Percentiles rank a stretch among this genome's conserved stretches.
Conservation (phyloP, 2,888 invertebrate species). For the Rhimphoctona megacephalus region DNA sequence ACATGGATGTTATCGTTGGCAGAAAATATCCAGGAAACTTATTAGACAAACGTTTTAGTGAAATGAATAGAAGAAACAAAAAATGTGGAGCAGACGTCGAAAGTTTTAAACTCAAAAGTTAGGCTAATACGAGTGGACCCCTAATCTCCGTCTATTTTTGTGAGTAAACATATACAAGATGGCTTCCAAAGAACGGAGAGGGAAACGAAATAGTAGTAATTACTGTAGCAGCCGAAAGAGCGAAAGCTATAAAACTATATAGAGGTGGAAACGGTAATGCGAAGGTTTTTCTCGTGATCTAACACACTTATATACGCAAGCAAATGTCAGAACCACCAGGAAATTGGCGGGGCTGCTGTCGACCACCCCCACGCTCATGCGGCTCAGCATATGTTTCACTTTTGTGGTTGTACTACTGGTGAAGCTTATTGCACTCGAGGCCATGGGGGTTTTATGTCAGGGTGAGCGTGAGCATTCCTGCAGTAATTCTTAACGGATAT, state of each 20-base stretch:
- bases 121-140: not conserved
- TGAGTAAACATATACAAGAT: not conserved
- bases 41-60: not conserved
- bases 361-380: constrained; percentile 61
- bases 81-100: not conserved
- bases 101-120: not conserved
- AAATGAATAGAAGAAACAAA: not conserved
- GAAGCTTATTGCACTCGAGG: constrained; percentile 7
- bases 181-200: constrained; percentile 9
- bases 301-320: not conserved
- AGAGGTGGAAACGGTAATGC: constrained; percentile 34
- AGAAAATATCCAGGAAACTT: not conserved
- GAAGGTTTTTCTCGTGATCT: constrained; percentile 49
- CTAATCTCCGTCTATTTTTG: not conserved
- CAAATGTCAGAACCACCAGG: constrained; percentile 46
- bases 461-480: constrained; percentile 52
- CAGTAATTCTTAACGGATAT: constrained; percentile 44
- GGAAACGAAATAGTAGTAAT: constrained; percentile 33
- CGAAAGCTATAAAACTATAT: constrained; percentile 53
- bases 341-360: constrained; percentile 22
- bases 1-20: not conserved
- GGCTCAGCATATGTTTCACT: constrained; percentile 62
- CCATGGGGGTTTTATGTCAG: constrained; percentile 43
- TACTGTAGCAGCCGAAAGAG: constrained; percentile 23
- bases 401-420: constrained; percentile 53